Base-by-base conservation (phyloP, 2,113 vertebrate species). In the Eretmochelys imbricata region DNA sequence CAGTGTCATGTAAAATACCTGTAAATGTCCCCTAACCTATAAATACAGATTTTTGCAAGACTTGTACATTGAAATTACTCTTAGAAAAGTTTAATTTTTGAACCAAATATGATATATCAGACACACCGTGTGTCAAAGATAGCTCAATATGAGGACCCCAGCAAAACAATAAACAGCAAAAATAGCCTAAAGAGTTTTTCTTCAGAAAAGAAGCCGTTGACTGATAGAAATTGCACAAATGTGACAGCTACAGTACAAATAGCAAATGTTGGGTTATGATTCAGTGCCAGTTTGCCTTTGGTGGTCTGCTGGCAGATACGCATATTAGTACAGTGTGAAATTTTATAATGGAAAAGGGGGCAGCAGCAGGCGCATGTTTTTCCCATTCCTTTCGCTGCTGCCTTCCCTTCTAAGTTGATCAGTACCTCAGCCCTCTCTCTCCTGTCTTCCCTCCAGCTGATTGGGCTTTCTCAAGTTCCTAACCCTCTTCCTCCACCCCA, bases 161-260 rank as follows among this genome's bases (percentile, higher is more conserved):
- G 17, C 62, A n/a, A 69, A 69, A 19, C 62, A 69, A 80, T 80
- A 90, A 95, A 92, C 81, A 94, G 51, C 86, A 91, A 27, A 51
- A 91, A 78, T 76, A 82, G 85, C 83, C 91, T 89, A 82, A 51
- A 89, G 0, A 90, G 89, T 91, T 89, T 87, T 4, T 29, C 82
- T 89, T 94, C 75, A 62, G 89, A 96, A 93, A 87, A 29, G 76
- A 91, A 89, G 11, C 75, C 20, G 87, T 91, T 94, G 85, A 84
- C 35, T 90, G 93, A 94, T 91, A 93, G 80, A 87, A 96, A 93
- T 94, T 94, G 80, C 80, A 86, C 87, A 91, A 95, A 85, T 79
- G 42, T 91, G 90, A 92, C 0, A 94, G 78, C 69, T 82, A 89
- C 87, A 93, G 91, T 95, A 97, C 91, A 96, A 97, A 97, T 95